Percentiles rank a stretch among this genome's conserved stretches.
Evolutionary conservation across 2,113 vertebrate genomes (phyloP).

Genomic region (human): DNA sequence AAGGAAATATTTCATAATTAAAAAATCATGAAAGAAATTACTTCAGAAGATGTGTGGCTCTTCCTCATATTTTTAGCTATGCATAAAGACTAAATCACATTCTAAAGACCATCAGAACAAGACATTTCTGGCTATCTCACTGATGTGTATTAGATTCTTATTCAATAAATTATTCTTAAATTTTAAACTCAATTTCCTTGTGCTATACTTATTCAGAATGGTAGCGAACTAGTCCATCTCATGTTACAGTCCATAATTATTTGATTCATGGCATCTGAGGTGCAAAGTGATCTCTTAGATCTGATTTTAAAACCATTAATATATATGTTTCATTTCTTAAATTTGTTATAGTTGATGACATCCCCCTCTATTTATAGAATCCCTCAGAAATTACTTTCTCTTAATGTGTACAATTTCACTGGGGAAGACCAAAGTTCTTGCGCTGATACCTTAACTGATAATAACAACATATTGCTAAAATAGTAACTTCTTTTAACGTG

Average conservation of each 20-base stretch:
- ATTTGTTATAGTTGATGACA: background rate
- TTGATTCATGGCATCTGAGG: background rate
- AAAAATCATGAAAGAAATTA: background rate
- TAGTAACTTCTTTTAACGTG: background rate
- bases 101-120: background rate
- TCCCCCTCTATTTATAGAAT: background rate
- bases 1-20: background rate
- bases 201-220: background rate
- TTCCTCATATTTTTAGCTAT: background rate
- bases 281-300: background rate
- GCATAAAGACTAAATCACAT: background rate
- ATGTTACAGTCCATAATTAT: background rate
- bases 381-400: background rate
- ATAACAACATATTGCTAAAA: background rate
- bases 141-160: background rate
- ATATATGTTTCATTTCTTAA: background rate
- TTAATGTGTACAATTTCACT: background rate
- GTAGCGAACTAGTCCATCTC: background rate
- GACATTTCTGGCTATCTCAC: background rate
- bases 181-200: conserved; percentile 13
- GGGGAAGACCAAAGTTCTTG: background rate
- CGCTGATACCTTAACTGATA: background rate
- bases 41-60: background rate
- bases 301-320: background rate
- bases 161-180: background rate